Percentiles rank a stretch among this genome's conserved stretches.
These are phyloP conservation scores for Upupa epops DNA, from an alignment of 2,113 vertebrate species.

Conservation along the genomic window DNA sequence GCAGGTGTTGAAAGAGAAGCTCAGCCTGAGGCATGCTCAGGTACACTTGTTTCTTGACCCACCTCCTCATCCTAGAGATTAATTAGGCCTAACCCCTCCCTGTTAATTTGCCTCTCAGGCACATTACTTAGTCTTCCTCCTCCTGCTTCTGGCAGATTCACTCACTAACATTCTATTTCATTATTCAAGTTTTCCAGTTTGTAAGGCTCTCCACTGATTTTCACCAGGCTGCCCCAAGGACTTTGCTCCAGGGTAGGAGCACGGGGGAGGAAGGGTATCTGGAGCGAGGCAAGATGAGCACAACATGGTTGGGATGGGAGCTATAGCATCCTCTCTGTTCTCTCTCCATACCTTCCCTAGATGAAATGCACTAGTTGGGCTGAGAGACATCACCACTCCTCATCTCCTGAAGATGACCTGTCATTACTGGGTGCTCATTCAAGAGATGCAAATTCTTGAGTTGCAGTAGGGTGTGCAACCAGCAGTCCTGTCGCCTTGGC, in stretches of 20 bases:
- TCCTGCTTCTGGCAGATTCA: slow-evolving; percentile 45
- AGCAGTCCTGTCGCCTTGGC: neutral
- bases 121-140: slow-evolving; percentile 32
- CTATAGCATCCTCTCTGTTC: neutral
- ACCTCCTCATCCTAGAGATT: slow-evolving; percentile 49
- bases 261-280: neutral
- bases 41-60: slow-evolving; percentile 39
- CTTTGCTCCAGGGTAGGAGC: neutral
- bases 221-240: neutral
- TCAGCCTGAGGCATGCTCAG: slow-evolving; percentile 45
- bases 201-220: slow-evolving; percentile 20
- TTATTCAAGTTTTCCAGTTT: slow-evolving; percentile 33
- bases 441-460: neutral
- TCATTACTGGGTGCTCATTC: accelerated
- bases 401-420: neutral
- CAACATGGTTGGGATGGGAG: neutral
- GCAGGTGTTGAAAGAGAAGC: slow-evolving; percentile 39
- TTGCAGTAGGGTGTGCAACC: accelerated
- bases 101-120: slow-evolving; percentile 50
- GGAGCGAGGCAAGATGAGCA: neutral
- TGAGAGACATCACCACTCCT: neutral
- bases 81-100: slow-evolving; percentile 53
- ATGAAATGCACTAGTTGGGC: neutral
- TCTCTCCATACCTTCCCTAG: neutral
- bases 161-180: slow-evolving; percentile 62